Percentiles rank a stretch among this genome's conserved stretches.
Conservation (phyloP, 2,113 vertebrate species). For the Anolis carolinensis region DNA sequence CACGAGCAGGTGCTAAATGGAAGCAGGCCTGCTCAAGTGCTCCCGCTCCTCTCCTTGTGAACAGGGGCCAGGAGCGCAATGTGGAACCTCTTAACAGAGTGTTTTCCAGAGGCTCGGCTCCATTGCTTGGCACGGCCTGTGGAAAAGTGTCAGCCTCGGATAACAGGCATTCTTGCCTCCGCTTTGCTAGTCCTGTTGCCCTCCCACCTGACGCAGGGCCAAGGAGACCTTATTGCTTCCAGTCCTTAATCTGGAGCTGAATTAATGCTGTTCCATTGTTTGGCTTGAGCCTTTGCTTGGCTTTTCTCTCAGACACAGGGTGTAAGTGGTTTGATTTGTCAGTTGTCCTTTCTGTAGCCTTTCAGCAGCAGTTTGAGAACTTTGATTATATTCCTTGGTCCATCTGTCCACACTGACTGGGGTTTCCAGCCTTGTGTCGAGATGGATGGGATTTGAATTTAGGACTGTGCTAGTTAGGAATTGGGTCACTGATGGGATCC, state of each 20-base stretch:
- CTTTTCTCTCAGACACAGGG: background rate
- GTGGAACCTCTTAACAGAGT: background rate
- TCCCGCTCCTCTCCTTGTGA: background rate
- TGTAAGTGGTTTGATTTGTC: background rate
- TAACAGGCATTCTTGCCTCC: background rate
- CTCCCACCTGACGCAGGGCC: background rate
- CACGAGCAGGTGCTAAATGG: background rate
- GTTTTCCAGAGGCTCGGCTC: conserved; percentile 6
- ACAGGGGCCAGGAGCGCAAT: background rate
- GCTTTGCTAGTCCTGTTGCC: background rate
- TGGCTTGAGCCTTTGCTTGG: background rate
- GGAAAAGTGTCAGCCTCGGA: background rate
- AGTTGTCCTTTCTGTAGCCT: background rate
- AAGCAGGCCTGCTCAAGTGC: background rate
- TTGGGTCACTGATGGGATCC: too few species aligned
- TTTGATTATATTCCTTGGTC: background rate
- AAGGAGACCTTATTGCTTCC: conserved; percentile 4
- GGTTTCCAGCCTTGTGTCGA: background rate
- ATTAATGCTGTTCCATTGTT: background rate
- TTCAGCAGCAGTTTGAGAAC: background rate
- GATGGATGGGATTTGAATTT: background rate
- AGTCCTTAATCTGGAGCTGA: background rate
- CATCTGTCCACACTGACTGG: background rate
- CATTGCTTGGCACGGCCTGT: conserved; percentile 6
- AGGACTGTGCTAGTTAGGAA: too few species aligned